Conservation (phyloP, 2,797 vertebrate species). For the Pseudocheirus occidentalis region DNA sequence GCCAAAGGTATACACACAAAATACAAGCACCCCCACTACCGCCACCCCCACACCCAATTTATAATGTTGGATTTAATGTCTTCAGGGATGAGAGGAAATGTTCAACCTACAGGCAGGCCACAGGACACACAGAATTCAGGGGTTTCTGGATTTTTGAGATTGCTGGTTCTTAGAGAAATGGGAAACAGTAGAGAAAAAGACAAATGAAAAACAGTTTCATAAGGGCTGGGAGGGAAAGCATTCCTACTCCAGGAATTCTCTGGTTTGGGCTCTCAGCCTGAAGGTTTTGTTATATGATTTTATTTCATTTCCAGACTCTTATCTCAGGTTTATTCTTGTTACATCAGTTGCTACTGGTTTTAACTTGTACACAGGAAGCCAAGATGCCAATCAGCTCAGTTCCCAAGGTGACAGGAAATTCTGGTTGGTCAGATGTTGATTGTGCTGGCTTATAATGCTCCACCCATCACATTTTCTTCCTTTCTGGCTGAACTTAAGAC, state of each 20-base stretch:
- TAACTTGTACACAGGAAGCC: slow-evolving; percentile 88
- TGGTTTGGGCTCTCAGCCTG: slow-evolving; percentile 61
- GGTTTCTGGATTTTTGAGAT: background rate
- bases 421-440: slow-evolving; percentile 87
- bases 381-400: slow-evolving; percentile 86
- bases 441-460: slow-evolving; percentile 83
- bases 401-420: slow-evolving; percentile 91
- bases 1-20: background rate
- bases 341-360: slow-evolving; percentile 85
- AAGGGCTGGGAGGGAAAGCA: background rate
- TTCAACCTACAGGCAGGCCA: slow-evolving; percentile 6
- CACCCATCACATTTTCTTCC: slow-evolving; percentile 86
- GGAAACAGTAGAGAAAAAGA: slow-evolving; percentile 15
- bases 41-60: background rate
- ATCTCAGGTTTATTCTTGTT: slow-evolving; percentile 86
- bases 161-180: background rate
- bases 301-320: slow-evolving; percentile 82
- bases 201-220: slow-evolving; percentile 12
- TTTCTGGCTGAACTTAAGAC: slow-evolving; percentile 89
- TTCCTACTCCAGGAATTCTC: slow-evolving; percentile 29
- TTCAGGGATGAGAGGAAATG: slow-evolving; percentile 46
- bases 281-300: slow-evolving; percentile 67
- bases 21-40: background rate
- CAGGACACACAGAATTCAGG: slow-evolving; percentile 19
- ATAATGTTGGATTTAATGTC: background rate